Evolutionary conservation across 1,140 invertebrate genomes (phyloP), one percentile per base, ranked within the genome.

Genomic region (Anoplophora glabripennis): DNA sequence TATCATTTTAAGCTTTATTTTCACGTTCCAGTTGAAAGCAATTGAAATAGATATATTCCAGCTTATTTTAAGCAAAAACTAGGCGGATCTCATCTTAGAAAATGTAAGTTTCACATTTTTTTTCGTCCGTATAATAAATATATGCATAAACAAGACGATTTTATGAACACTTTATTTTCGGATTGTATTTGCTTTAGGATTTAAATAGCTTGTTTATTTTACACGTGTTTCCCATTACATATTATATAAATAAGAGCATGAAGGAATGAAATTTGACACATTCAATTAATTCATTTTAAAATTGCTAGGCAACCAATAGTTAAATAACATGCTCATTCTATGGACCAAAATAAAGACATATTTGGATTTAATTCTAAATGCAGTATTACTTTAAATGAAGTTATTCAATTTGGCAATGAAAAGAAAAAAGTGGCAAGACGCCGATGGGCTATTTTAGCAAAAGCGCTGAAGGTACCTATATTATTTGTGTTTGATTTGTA

Each of bases 401-500:
- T 69, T 53, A 51, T 69, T 44, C 63, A 54, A 48, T 53, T 66
- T 41, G 58, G 59, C 53, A 65, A 63, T 69, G 71, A 70, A 61
- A 72, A 65, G 66, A 72, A 73, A 72, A 70, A 71, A 64, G 69
- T 75, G 59, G 87, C 87, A 4, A 79, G 85, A 51, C 81, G 83
- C 62, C 80, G 87, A 66, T 89, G 87, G 87, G 81, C 79, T 21
- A 80, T 89, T 11, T 75, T 89, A 53, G 86, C 86, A 11, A 82
- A 84, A 49, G 86, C 86, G 37, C 69, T 89, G 41, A 74, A 75
- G 73, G 74, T 76, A 69, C 66, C 54, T 63, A 56, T 41, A 17
- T 12, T 9, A 17, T 18, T 40, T 41, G 21, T 42, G 40, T 53
- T 53, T 40, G 35, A 37, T 36, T 14, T 36, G 5, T 33, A 53